Percentiles rank a stretch among this genome's conserved stretches.
Conservation (phyloP, 2,888 invertebrate species). For the Trachelus troglodyta region DNA sequence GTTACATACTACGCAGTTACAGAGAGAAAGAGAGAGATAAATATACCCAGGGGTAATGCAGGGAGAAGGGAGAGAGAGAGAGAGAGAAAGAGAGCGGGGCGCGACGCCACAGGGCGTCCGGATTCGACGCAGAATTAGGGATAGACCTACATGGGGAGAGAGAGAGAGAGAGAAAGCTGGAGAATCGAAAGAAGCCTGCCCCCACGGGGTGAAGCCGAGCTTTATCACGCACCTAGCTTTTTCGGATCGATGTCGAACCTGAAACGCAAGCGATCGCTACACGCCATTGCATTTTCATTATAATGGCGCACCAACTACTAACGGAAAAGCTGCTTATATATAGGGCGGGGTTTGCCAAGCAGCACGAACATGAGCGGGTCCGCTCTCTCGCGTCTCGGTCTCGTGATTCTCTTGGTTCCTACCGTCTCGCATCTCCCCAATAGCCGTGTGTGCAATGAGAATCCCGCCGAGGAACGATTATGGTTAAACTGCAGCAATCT, state of each 20-base stretch:
- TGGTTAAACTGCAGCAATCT: neutral
- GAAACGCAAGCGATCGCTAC: neutral
- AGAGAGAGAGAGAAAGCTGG: constrained; percentile 14
- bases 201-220: constrained; percentile 2
- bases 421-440: neutral
- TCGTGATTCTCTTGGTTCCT: neutral
- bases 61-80: constrained; percentile 10
- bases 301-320: neutral
- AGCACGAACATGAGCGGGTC: neutral
- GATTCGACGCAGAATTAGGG: neutral
- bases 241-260: constrained; percentile 3
- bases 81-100: constrained; percentile 1
- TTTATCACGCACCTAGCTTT: neutral
- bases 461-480: neutral
- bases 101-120: neutral
- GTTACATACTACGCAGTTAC: neutral
- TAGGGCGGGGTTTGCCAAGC: neutral
- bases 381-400: neutral
- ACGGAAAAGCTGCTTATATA: neutral
- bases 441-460: neutral
- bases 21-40: constrained; percentile 5
- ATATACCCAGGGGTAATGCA: constrained; percentile 10
- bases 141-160: neutral
- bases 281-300: neutral
- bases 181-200: constrained; percentile 8